A percentile compares a stretch with the other conserved stretches of the same genome.
These are phyloP conservation scores for Sebastes taczanowskii DNA, from an alignment of 2,797 vertebrate species.

Conservation along the genomic window DNA sequence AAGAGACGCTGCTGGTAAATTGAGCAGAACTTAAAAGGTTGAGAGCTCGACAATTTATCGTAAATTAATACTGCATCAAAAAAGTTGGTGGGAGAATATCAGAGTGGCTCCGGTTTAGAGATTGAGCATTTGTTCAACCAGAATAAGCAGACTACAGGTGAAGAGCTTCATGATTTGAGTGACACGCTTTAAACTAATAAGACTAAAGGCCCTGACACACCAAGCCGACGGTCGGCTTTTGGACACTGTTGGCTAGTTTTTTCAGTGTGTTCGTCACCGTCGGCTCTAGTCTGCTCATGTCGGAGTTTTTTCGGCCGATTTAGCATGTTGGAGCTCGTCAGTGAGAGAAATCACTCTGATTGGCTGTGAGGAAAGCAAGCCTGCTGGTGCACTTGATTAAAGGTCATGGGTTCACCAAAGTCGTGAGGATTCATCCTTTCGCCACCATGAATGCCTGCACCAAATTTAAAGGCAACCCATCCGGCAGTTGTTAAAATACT, in stretches of 20 bases:
- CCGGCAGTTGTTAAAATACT: slow-evolving; percentile 6
- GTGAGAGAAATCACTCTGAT: too few relatives aligned
- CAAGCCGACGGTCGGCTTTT: too few relatives aligned
- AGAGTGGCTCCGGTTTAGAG: slow-evolving; percentile 21
- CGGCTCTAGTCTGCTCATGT: too few relatives aligned
- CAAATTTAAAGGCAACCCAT: background rate
- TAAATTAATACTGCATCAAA: slow-evolving; percentile 50
- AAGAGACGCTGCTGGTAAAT: slow-evolving; percentile 47
- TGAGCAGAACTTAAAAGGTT: slow-evolving; percentile 61
- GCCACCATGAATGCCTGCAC: background rate
- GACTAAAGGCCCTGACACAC: too few relatives aligned
- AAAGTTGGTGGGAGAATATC: slow-evolving; percentile 14
- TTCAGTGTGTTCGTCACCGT: too few relatives aligned
- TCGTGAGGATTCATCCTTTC: background rate
- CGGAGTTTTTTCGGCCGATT: too few relatives aligned
- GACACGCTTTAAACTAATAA: background rate
- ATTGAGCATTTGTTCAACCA: background rate
- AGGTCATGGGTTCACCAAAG: slow-evolving; percentile 1
- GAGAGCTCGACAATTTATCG: slow-evolving; percentile 45
- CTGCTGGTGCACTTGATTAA: background rate
- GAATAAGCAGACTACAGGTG: background rate
- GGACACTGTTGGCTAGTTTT: too few relatives aligned
- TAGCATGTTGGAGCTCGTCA: too few relatives aligned
- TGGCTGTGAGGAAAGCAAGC: too few relatives aligned
- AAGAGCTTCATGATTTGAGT: background rate